These are phyloP conservation scores for Philypnodon macrostomus DNA, from an alignment of 2,797 vertebrate genomes.

Conservation along the genomic window DNA sequence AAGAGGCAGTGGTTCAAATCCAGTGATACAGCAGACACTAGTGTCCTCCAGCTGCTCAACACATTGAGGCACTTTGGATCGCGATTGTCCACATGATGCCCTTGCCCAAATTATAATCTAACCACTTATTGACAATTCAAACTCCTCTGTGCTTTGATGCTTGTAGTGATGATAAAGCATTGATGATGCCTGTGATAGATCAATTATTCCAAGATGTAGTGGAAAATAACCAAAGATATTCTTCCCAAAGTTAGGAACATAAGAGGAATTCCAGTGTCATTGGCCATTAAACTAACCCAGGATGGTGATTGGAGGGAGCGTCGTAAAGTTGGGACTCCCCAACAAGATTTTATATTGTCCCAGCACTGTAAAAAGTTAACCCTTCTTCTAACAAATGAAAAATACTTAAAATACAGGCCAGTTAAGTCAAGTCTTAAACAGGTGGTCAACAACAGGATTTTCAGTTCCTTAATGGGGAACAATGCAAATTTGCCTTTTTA, in stretches of 20 bases:
- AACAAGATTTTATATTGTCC: slow-evolving; percentile 57
- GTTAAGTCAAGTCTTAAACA: too few species aligned
- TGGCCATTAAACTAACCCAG: slow-evolving; percentile 60
- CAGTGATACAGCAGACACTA: slow-evolving; percentile 24
- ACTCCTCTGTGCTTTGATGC: slow-evolving; percentile 58
- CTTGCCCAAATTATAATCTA: slow-evolving; percentile 49
- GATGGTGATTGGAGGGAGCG: slow-evolving; percentile 62
- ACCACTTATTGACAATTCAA: slow-evolving; percentile 57
- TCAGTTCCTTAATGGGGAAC: too few species aligned
- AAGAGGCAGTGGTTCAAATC: slow-evolving; percentile 9
- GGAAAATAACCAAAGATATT: slow-evolving; percentile 59
- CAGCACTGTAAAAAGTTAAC: too few species aligned
- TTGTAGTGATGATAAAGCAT: slow-evolving; percentile 58
- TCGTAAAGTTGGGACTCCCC: slow-evolving; percentile 41
- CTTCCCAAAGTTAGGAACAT: slow-evolving; percentile 53
- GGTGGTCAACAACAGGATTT: too few species aligned
- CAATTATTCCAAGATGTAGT: slow-evolving; percentile 50
- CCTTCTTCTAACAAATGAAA: too few species aligned
- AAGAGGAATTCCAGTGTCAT: slow-evolving; percentile 68
- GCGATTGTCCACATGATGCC: too few species aligned
- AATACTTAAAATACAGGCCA: too few species aligned
- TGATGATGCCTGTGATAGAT: slow-evolving; percentile 53
- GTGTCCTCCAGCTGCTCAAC: slow-evolving; percentile 54
- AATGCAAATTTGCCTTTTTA: too few species aligned
- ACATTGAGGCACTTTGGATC: slow-evolving; percentile 61